Evolutionary conservation across 2,888 invertebrate genomes (phyloP).

Genomic region (Eudasyphora cyanicolor): DNA sequence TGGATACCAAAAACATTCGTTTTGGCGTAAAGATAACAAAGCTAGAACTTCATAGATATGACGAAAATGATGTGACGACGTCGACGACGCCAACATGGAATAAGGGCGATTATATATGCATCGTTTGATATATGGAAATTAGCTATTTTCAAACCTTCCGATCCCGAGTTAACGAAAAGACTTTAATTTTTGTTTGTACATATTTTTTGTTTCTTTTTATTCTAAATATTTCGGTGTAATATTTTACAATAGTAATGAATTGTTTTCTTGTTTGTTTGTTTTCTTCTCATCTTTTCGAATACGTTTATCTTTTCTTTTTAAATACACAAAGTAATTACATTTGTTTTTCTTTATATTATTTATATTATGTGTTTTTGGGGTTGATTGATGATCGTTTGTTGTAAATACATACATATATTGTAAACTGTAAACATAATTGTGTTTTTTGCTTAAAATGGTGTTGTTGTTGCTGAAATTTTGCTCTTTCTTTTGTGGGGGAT

Average conservation of each 20-base stretch:
- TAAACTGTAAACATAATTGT: background rate
- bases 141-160: too few relatives aligned
- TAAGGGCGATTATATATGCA: too few relatives aligned
- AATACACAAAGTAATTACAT: constrained; percentile 47
- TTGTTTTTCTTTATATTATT: constrained; percentile 30
- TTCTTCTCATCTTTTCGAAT: constrained; percentile 1
- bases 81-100: too few relatives aligned
- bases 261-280: background rate
- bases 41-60: too few relatives aligned
- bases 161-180: background rate
- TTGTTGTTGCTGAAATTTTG: background rate
- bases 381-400: constrained; percentile 5
- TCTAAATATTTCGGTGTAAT: constrained; percentile 54
- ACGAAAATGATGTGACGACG: too few relatives aligned
- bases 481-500: too few relatives aligned
- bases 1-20: too few relatives aligned
- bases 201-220: constrained; percentile 39
- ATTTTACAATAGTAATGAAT: constrained; percentile 51
- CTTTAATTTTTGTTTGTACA: constrained; percentile 26
- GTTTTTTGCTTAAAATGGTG: background rate
- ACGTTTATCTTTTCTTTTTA: constrained; percentile 30
- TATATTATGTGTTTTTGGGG: constrained; percentile 10
- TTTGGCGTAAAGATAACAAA: too few relatives aligned
- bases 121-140: too few relatives aligned
- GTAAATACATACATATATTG: background rate